Evolutionary conservation across 2,888 invertebrate species (phyloP), one percentile per base, ranked within the genome.

Genomic region (Sphecodes monilicornis): DNA sequence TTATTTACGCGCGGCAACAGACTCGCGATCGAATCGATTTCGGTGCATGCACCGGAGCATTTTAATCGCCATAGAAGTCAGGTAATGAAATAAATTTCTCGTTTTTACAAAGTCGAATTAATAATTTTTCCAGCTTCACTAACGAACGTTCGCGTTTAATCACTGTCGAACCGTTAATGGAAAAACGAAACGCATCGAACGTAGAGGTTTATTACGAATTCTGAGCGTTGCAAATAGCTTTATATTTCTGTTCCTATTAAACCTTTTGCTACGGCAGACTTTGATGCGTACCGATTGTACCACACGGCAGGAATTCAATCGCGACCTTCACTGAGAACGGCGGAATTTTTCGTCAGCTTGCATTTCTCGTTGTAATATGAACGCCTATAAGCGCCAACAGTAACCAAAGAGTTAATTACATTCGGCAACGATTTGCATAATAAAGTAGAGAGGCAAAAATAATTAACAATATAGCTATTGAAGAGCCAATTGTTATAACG

Each of bases 1-100:
- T 60, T 60, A 60, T 60, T 60, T 60, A 60, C 26, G 60, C 60
- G 60, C 16, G 60, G 60, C 60, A 26, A 60, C 60, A 10, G 60
- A 60, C 26, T 60, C 29, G 60, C 60, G 26, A 60, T 29, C 29
- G 26, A 29, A 60, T 29, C 60, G 60, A 60, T 29, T 54, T 29
- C 60, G 5, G 16, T 29, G 29, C 60, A 29, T 60, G 29, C 29
- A 29, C 54, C n/a, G n/a, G n/a, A 54, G 54, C 54, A n/a, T 54
- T 54, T 54, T 54, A 54, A 54, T 54, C n/a, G 10, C 54, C 3
- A 54, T 54, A n/a, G 54, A 54, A 54, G n/a, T 54, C 54, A 54
- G 10, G 54, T n/a, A 54, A 54, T 54, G 29, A 60, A 60, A 60
- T 60, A 60, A 29, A 29, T 60, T 60, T 60, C 29, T 16, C 29